Conservation (phyloP, 2,113 vertebrate genomes). For the Galemys pyrenaicus region DNA sequence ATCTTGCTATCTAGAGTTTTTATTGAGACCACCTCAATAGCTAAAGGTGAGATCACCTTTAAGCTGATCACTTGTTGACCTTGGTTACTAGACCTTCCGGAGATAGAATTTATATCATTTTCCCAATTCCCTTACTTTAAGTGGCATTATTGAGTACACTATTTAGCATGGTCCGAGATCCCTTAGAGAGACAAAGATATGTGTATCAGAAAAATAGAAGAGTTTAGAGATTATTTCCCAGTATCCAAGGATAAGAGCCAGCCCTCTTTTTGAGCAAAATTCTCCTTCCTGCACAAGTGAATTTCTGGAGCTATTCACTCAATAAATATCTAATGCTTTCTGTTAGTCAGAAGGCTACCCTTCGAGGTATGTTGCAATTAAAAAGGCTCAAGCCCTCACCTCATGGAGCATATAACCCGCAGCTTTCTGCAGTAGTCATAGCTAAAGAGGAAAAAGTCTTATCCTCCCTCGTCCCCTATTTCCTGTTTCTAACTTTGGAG, state of each 20-base stretch:
- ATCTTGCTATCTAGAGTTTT: neutral
- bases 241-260: neutral
- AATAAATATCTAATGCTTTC: neutral
- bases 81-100: neutral
- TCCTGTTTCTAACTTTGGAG: neutral
- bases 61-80: neutral
- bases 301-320: neutral
- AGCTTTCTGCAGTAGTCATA: neutral
- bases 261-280: neutral
- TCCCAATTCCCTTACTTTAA: neutral
- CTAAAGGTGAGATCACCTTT: no score
- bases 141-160: neutral
- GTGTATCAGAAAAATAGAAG: neutral
- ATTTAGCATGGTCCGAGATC: neutral
- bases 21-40: neutral
- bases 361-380: neutral
- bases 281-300: neutral
- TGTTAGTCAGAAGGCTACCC: neutral
- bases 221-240: neutral
- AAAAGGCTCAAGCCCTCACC: neutral
- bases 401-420: neutral
- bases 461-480: neutral
- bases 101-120: neutral
- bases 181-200: neutral
- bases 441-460: neutral